Evolutionary conservation across 2,797 vertebrate genomes (phyloP).

Genomic region (Avahi laniger): DNA sequence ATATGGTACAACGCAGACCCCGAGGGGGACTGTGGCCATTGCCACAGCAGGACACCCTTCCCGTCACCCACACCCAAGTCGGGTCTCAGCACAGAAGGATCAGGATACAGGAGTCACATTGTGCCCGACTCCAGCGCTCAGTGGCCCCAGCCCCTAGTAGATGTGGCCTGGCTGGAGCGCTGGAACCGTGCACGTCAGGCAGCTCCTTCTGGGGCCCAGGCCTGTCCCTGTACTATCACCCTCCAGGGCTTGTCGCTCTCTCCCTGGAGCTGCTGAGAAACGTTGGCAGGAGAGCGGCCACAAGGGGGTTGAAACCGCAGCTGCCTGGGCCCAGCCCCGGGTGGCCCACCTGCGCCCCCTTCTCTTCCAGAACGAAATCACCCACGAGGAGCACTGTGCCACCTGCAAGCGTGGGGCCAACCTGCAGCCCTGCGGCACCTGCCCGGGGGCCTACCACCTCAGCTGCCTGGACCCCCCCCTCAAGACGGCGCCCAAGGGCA

Average conservation of each 20-base stretch:
- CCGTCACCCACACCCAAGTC: rapidly evolving
- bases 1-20: rapidly evolving
- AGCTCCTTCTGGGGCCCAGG: background rate
- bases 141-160: background rate
- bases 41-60: background rate
- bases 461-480: constrained; percentile 94
- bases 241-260: rapidly evolving
- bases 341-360: background rate
- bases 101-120: rapidly evolving
- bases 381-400: constrained; percentile 91
- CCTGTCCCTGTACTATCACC: rapidly evolving
- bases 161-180: background rate
- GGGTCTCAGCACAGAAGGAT: background rate
- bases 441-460: constrained; percentile 94
- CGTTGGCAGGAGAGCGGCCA: too few species aligned
- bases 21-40: rapidly evolving
- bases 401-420: constrained; percentile 91
- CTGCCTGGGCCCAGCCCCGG: background rate
- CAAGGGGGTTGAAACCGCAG: background rate
- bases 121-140: rapidly evolving
- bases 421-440: constrained; percentile 93
- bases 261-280: background rate
- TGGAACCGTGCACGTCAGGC: rapidly evolving
- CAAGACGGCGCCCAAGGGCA: constrained; percentile 90
- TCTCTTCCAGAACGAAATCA: constrained; percentile 89